Conservation (phyloP, 92 coral and sea anemone genomes). For the Galaxea fascicularis region DNA sequence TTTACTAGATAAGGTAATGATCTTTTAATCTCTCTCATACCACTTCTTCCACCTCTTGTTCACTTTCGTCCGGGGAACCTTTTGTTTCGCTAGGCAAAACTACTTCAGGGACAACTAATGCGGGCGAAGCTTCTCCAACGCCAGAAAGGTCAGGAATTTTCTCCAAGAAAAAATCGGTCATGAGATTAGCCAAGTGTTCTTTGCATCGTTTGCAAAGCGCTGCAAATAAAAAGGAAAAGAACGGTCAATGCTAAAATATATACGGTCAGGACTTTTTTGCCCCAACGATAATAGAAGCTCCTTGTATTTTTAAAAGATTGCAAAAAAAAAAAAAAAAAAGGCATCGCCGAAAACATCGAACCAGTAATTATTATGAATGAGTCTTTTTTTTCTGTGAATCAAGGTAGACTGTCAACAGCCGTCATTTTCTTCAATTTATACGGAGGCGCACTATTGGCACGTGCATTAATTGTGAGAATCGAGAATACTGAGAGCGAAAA, state of each 20-base stretch:
- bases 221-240: background rate
- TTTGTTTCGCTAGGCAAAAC: background rate
- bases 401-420: background rate
- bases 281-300: background rate
- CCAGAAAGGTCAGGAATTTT: background rate
- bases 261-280: background rate
- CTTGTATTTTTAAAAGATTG: background rate
- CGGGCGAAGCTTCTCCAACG: background rate
- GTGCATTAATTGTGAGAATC: background rate
- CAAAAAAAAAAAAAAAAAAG: background rate
- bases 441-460: background rate
- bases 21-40: background rate
- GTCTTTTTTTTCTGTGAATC: slow-evolving; percentile 1
- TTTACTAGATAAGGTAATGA: background rate
- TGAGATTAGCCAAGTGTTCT: slow-evolving; percentile 5
- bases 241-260: background rate
- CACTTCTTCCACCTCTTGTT: slow-evolving; percentile 7
- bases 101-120: background rate
- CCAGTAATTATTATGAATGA: background rate
- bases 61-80: background rate
- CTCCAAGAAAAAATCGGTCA: slow-evolving; percentile 3
- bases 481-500: slow-evolving; percentile 3
- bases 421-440: background rate
- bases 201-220: slow-evolving; percentile 2
- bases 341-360: background rate